These are phyloP conservation scores for Lysandra bellargus DNA, from an alignment of 2,888 invertebrate species.

Conservation along the genomic window DNA sequence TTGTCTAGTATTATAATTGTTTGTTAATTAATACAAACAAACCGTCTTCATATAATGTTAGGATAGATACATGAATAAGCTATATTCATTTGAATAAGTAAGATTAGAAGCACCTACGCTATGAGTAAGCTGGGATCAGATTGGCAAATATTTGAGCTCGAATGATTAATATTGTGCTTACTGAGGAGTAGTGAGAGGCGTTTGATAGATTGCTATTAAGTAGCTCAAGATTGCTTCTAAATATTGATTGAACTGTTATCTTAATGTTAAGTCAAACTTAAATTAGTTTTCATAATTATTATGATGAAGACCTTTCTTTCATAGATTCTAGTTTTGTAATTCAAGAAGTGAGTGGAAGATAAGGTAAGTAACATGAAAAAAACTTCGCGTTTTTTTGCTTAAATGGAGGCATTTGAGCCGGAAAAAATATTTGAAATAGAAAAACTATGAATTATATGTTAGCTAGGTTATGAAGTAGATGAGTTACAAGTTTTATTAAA, in stretches of 20 bases:
- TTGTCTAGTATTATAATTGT: not conserved
- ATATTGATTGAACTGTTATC: not conserved
- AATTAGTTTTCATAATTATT: not conserved
- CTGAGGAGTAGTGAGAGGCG: not conserved
- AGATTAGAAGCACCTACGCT: not conserved
- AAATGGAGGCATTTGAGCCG: too few species aligned
- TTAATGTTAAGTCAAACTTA: not conserved
- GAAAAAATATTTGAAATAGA: too few species aligned
- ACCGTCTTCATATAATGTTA: not conserved
- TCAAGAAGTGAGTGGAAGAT: too few species aligned
- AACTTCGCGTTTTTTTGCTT: too few species aligned
- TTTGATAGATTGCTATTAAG: not conserved
- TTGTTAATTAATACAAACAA: not conserved
- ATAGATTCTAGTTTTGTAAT: too few species aligned
- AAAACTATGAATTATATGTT: too few species aligned
- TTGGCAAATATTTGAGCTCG: not conserved
- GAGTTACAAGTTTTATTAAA: too few species aligned
- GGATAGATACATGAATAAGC: not conserved
- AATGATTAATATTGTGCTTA: conserved; percentile 19
- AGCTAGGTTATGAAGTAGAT: too few species aligned
- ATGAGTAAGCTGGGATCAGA: not conserved
- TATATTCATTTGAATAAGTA: not conserved
- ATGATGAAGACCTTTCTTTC: too few species aligned
- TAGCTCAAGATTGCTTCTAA: not conserved
- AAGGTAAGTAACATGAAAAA: too few species aligned